Conservation (phyloP, 2,888 invertebrate genomes). For the Subacronicta megacephala region DNA sequence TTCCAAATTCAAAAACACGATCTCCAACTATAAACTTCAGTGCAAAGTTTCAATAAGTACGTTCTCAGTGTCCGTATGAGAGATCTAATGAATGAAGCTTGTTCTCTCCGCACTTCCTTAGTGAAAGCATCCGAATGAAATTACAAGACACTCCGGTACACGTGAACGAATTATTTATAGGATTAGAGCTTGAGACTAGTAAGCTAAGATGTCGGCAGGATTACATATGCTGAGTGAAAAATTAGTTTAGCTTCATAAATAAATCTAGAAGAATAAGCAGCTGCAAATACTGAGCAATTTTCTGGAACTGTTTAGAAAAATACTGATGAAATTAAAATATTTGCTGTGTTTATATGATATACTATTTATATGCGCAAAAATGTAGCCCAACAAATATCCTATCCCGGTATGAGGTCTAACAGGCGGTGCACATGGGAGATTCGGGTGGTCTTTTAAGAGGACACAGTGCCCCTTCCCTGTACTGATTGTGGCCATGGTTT, state of each 20-base stretch:
- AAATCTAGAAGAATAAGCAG: no score
- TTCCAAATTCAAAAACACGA: constrained; percentile 28
- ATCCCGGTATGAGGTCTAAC: no score
- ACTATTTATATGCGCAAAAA: no score
- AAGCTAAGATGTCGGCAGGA: constrained; percentile 37
- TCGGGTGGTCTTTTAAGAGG: no score
- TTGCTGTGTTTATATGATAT: no score
- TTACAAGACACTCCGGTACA: constrained; percentile 60
- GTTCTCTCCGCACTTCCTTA: constrained; percentile 55
- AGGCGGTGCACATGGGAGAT: no score
- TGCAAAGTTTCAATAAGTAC: constrained; percentile 35
- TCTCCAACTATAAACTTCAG: constrained; percentile 11
- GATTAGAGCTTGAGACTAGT: constrained; percentile 51
- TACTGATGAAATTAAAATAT: no score
- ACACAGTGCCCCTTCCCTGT: no score
- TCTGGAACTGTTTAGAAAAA: no score
- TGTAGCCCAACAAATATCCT: no score
- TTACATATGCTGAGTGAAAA: constrained; percentile 21
- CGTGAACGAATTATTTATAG: constrained; percentile 59
- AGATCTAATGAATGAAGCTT: constrained; percentile 62
- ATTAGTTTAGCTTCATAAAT: not conserved
- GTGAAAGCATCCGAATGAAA: constrained; percentile 65
- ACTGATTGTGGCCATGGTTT: no score
- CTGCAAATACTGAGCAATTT: no score
- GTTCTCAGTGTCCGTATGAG: constrained; percentile 32